Conservation (phyloP, 2,888 invertebrate species). For the Amphipyra berbera region DNA sequence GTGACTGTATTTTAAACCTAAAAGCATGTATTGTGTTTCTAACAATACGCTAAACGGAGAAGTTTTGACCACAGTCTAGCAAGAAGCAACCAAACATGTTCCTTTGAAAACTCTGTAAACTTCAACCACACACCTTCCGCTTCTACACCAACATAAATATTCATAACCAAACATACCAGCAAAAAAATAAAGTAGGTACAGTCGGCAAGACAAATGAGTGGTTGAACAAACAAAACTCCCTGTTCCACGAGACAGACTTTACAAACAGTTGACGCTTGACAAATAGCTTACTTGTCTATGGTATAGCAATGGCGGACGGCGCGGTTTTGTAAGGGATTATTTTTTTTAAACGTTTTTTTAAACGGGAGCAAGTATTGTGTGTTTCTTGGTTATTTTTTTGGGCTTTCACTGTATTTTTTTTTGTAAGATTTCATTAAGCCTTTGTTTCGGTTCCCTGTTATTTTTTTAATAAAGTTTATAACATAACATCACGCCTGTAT, state of each 20-base stretch:
- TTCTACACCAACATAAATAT: conserved; percentile 22
- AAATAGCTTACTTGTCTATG: conserved; percentile 61
- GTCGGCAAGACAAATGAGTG: conserved; percentile 64
- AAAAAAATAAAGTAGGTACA: conserved; percentile 41
- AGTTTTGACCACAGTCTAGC: not conserved
- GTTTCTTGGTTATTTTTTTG: conserved; percentile 1
- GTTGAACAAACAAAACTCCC: conserved; percentile 58
- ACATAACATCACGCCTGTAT: too few relatives aligned
- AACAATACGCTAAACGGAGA: too few relatives aligned
- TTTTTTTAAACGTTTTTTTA: conserved; percentile 38
- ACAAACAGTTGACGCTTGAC: conserved; percentile 60
- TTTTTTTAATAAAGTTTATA: not conserved
- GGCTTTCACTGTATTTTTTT: not conserved
- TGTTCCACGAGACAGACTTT: conserved; percentile 48
- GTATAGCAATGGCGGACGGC: conserved; percentile 35
- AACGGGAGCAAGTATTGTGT: conserved; percentile 11
- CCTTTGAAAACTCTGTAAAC: not conserved
- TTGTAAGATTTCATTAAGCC: not conserved
- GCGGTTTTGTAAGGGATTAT: conserved; percentile 34
- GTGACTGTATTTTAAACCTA: too few relatives aligned
- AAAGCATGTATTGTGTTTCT: too few relatives aligned
- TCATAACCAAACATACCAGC: conserved; percentile 9
- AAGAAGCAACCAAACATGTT: not conserved
- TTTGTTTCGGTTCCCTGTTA: not conserved
- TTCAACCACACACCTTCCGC: not conserved